Evolutionary conservation across 2,113 vertebrate genomes (phyloP), one percentile per base, ranked within the genome.

Genomic region (Paedocypris sp.): DNA sequence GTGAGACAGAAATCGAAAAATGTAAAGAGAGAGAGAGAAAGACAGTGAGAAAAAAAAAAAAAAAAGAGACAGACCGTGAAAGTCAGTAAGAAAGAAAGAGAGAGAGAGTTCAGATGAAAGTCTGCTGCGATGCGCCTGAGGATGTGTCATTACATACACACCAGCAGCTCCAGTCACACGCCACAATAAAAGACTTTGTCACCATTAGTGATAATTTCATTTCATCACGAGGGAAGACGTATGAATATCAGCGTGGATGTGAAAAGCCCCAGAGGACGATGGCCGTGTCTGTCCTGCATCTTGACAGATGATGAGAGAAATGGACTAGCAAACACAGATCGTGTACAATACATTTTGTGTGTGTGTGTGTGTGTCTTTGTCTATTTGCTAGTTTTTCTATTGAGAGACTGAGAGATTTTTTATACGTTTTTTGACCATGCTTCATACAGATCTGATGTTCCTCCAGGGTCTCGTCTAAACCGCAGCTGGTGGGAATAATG

Each of bases 61-160:
- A n/a, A n/a, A n/a, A n/a, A n/a, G n/a, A n/a, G n/a, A n/a, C n/a
- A n/a, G n/a, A n/a, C n/a, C n/a, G n/a, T n/a, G n/a, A n/a, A n/a
- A n/a, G n/a, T n/a, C n/a, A n/a, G n/a, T n/a, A n/a, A n/a, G n/a
- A n/a, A 49, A 48, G n/a, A 31, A 53, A 41, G 16, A 33, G 11
- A 3, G 2, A 65, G 32, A 65, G 22, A 57, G 18, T 41, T 19
- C 20, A 32, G 33, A 38, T 12, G 33, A 16, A 36, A 32, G 22
- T 29, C 26, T 49, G 39, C 18, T 60, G 43, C 42, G 66, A 32
- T 54, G 60, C 36, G 12, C 42, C 4, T 12, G 32, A 38, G 50
- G 31, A 69, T 33, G 29, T 68, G 18, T 61, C 13, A 69, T 60
- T 59, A 56, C 63, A 67, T 73, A 66, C 60, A 67, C 71, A 69